Evolutionary conservation across 2,113 vertebrate genomes (phyloP), one percentile per base, ranked within the genome.

Genomic region (Hydrochoerus hydrochaeris): DNA sequence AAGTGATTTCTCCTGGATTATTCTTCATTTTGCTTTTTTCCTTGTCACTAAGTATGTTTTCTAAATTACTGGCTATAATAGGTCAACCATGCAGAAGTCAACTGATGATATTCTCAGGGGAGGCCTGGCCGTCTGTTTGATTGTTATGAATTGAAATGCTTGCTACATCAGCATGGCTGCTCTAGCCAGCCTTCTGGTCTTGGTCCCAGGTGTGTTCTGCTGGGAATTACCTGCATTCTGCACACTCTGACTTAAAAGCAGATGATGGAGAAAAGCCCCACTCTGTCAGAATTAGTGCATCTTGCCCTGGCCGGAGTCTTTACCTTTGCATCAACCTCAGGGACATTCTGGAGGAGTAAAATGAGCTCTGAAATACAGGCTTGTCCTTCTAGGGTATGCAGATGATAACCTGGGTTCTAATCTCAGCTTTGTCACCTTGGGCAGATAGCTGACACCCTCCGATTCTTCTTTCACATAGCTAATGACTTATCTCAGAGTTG

Each of bases 1-100:
- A 89, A 97, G 78, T 87, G 81, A 19, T 82, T 77, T 57, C 73
- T 77, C 81, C 77, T 84, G 58, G 73, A 97, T 88, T 86, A 78
- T 32, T 96, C 57, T 17, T 88, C 73, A n/a, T 85, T 95, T 88
- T 85, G n/a, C 80, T 58, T 93, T 86, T 90, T 60, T 63, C 87
- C 44, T 84, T 88, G 67, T 67, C 73, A 78, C 54, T 67, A 11
- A 16, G 20, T 77, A 69, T 11, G 4, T 91, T 95, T 84, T 71
- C 85, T 52, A 90, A 90, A 32, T 88, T 54, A 49, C 30, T 89
- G 71, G 65, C 65, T 54, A 41, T 84, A 20, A 49, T 67, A 96
- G 90, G 69, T 77, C 78, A 86, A 49, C 87, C 63, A 67, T 65
- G 46, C 57, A 60, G 38, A 85, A 16, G 19, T 49, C 35, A 46